These are phyloP conservation scores for Anguilla pacifica DNA, from an alignment of 2,797 vertebrate species.

Conservation along the genomic window DNA sequence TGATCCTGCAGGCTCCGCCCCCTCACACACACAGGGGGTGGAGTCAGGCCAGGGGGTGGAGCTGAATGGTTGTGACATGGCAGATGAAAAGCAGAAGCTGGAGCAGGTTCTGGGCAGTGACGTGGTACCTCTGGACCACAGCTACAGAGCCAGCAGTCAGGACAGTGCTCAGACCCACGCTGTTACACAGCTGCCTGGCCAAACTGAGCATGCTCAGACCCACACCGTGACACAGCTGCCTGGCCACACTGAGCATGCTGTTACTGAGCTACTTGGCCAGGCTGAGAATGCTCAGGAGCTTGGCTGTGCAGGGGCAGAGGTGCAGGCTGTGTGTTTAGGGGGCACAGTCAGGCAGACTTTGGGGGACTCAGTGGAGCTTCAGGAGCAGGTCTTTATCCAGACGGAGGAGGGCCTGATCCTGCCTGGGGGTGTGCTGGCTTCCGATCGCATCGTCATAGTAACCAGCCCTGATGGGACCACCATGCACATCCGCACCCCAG, in stretches of 20 bases:
- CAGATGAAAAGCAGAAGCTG: constrained; percentile 59
- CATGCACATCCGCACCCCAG: constrained; percentile 73
- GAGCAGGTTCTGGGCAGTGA: constrained; percentile 59
- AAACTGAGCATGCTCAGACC: neutral
- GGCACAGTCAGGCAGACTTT: constrained; percentile 20
- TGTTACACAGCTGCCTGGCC: neutral
- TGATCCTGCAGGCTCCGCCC: neutral
- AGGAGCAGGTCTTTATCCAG: constrained; percentile 76
- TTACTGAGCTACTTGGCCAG: neutral
- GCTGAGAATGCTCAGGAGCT: neutral
- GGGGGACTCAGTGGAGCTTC: constrained; percentile 59
- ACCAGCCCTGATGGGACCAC: constrained; percentile 72
- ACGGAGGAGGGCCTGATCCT: constrained; percentile 75
- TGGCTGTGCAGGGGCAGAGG: neutral
- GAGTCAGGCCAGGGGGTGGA: constrained; percentile 52
- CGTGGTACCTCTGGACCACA: constrained; percentile 19
- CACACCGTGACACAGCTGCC: neutral
- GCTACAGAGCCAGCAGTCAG: constrained; percentile 15
- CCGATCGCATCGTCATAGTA: constrained; percentile 76
- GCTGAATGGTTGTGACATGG: constrained; percentile 45
- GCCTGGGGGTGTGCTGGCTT: constrained; percentile 60
- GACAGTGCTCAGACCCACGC: neutral
- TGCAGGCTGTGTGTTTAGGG: neutral
- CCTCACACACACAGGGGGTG: constrained; percentile 23
- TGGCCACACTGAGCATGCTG: neutral